Conservation (phyloP, 2,113 vertebrate species). For the Psilopogon haemacephalus region DNA sequence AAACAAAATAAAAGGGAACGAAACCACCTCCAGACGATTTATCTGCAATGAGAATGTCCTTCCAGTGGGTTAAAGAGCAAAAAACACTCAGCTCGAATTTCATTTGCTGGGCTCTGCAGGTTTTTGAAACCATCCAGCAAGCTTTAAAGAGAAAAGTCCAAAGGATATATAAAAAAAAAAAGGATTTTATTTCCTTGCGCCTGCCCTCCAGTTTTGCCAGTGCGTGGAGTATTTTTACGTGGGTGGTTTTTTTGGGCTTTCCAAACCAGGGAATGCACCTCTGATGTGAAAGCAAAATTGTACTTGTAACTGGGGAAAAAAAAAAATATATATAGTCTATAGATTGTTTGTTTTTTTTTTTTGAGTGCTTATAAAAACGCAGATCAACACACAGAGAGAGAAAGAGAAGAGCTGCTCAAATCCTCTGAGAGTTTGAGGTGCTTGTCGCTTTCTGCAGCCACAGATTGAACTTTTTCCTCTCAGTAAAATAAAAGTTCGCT, state of each 20-base stretch:
- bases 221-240: too few species aligned
- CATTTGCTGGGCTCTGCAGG: rapidly evolving
- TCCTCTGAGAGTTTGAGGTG: rapidly evolving
- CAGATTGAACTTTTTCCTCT: not conserved
- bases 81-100: not conserved
- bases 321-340: not conserved
- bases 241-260: not conserved
- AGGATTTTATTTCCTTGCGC: not conserved
- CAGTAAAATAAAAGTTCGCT: not conserved
- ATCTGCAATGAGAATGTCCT: not conserved
- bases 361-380: not conserved
- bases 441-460: not conserved
- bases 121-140: not conserved
- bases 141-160: not conserved
- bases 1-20: not conserved
- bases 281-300: too few species aligned
- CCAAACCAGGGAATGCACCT: too few species aligned
- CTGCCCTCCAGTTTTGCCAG: not conserved
- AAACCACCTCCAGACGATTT: not conserved
- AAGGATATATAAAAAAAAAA: not conserved
- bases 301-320: not conserved
- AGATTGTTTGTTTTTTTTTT: too few species aligned
- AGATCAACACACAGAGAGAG: not conserved
- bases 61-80: not conserved
- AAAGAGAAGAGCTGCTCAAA: not conserved